A percentile compares a stretch with the other conserved stretches of the same genome.
These are phyloP conservation scores for Heterodera filipjevi DNA, from an alignment of 2,888 invertebrate genomes.

Conservation along the genomic window DNA sequence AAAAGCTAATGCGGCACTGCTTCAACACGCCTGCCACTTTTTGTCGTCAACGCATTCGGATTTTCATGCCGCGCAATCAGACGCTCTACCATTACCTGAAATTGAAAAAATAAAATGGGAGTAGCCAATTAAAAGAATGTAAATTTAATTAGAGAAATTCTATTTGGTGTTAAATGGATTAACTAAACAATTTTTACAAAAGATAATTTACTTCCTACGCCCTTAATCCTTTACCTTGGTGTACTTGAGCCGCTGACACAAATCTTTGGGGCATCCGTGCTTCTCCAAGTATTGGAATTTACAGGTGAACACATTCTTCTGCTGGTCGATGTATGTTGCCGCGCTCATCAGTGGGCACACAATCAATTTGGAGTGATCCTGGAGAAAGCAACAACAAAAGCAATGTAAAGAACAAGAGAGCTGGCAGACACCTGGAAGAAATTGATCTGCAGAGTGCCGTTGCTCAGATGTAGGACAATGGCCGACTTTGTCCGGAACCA, in stretches of 20 bases:
- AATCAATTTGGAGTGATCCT: conserved; percentile 95
- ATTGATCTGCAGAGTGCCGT: conserved; percentile 75
- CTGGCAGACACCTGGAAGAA: conserved; percentile 58
- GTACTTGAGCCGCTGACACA: conserved; percentile 53
- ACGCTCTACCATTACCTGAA: conserved; percentile 49
- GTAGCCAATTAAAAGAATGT: no score
- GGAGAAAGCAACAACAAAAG: conserved; percentile 28
- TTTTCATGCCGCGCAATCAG: conserved; percentile 36
- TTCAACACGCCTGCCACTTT: background rate
- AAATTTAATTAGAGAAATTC: no score
- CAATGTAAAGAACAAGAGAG: no score
- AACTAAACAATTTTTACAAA: no score
- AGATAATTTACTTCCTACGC: no score
- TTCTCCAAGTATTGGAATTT: conserved; percentile 61
- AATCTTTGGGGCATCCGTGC: conserved; percentile 54
- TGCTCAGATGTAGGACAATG: conserved; percentile 94
- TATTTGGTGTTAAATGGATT: no score
- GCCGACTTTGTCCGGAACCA: conserved; percentile 96
- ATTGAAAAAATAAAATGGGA: background rate
- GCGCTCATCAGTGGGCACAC: conserved; percentile 96
- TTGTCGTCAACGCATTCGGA: conserved; percentile 7
- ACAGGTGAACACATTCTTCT: conserved; percentile 89
- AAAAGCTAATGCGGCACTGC: background rate
- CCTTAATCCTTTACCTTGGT: no score
- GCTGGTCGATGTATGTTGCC: conserved; percentile 90